These are phyloP conservation scores for Chlorodrepanis virens DNA, from an alignment of 2,113 vertebrate genomes.

Conservation along the genomic window DNA sequence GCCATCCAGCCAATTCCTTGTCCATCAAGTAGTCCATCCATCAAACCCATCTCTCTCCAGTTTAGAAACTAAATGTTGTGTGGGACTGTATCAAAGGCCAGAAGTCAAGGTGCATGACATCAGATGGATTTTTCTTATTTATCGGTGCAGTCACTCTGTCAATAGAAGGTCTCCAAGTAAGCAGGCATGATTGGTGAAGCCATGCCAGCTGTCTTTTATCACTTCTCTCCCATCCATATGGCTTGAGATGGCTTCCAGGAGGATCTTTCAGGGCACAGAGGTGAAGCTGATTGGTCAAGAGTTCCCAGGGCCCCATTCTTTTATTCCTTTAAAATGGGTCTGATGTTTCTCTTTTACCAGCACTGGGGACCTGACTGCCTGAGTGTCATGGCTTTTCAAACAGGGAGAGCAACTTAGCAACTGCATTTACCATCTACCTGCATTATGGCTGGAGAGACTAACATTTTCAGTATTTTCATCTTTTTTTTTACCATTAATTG, in stretches of 20 bases:
- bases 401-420: background rate
- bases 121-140: background rate
- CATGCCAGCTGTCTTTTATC: background rate
- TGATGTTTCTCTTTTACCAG: background rate
- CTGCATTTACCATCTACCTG: background rate
- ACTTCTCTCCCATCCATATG: background rate
- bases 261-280: background rate
- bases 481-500: background rate
- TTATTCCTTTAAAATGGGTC: background rate
- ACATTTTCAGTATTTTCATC: background rate
- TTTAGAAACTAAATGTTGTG: background rate
- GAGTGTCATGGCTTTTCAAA: background rate
- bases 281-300: background rate
- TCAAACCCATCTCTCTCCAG: background rate
- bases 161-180: background rate
- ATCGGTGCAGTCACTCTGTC: background rate
- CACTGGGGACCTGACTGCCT: background rate
- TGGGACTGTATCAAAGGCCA: background rate
- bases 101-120: background rate
- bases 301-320: background rate
- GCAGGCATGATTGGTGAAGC: background rate
- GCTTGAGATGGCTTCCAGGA: background rate
- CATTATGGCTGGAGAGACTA: background rate
- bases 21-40: background rate
- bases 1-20: background rate